These are phyloP conservation scores for Drosophila quadrilineata DNA, from an alignment of 1,140 invertebrate species.

Conservation along the genomic window DNA sequence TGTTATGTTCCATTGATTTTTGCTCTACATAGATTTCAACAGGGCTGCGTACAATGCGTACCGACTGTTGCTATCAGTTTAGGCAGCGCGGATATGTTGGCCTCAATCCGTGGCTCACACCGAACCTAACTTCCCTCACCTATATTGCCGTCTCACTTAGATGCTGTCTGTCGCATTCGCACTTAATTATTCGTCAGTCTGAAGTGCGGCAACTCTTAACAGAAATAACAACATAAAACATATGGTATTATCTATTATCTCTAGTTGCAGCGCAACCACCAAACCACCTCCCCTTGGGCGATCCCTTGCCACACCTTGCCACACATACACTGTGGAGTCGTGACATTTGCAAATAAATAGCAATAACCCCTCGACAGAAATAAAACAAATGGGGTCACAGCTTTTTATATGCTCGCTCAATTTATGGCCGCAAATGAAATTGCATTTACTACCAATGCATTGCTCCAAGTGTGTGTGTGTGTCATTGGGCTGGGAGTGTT, in stretches of 20 bases:
- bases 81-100: background rate
- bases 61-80: constrained; percentile 21
- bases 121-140: background rate
- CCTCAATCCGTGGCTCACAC: constrained; percentile 5
- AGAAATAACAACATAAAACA: constrained; percentile 46
- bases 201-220: constrained; percentile 34
- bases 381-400: constrained; percentile 43
- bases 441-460: constrained; percentile 42
- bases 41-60: background rate
- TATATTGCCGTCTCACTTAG: constrained; percentile 20
- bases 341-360: constrained; percentile 76
- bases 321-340: constrained; percentile 21
- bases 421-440: constrained; percentile 72
- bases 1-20: constrained; percentile 24
- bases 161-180: constrained; percentile 6
- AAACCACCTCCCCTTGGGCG: background rate
- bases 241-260: constrained; percentile 67
- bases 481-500: constrained; percentile 27
- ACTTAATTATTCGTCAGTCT: constrained; percentile 51
- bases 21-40: constrained; percentile 17
- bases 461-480: constrained; percentile 17
- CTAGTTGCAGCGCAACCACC: constrained; percentile 28
- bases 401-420: constrained; percentile 42
- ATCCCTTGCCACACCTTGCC: background rate
- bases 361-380: constrained; percentile 26